Conservation (phyloP, 2,113 vertebrate species). For the Nyctibius bracteatus region DNA sequence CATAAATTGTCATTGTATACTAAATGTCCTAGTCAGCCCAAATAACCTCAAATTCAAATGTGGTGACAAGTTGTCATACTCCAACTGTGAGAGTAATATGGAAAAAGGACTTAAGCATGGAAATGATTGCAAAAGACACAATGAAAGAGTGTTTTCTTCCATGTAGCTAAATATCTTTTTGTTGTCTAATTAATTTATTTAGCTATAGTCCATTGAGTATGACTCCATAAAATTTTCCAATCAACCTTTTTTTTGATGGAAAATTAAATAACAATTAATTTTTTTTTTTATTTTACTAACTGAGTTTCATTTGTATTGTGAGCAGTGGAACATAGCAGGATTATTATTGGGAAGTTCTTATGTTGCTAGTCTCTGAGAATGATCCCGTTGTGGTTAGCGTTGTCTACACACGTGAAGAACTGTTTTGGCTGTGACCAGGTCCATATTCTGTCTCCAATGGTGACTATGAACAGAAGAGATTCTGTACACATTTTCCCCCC, state of each 20-base stretch:
- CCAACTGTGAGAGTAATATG: background rate
- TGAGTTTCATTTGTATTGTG: background rate
- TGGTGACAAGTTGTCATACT: background rate
- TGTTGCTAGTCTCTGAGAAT: background rate
- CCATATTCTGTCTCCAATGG: background rate
- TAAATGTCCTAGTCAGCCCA: background rate
- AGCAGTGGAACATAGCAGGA: background rate
- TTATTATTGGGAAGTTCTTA: background rate
- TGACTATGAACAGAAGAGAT: background rate
- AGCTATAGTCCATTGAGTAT: background rate
- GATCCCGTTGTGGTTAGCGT: rapidly evolving
- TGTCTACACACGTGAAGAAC: background rate
- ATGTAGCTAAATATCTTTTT: background rate
- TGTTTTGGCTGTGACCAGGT: background rate
- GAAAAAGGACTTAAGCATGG: background rate
- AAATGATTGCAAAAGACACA: background rate
- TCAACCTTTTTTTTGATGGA: background rate
- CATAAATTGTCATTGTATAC: background rate
- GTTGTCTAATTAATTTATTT: background rate
- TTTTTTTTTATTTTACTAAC: background rate
- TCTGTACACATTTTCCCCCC: background rate
- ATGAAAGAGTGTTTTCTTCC: background rate
- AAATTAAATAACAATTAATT: background rate
- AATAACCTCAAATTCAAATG: background rate
- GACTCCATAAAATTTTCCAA: background rate